Evolutionary conservation across 30 jellyfish, hydroid and myxozoan genomes (phyloP).

Genomic region (Sanderia malayensis): DNA sequence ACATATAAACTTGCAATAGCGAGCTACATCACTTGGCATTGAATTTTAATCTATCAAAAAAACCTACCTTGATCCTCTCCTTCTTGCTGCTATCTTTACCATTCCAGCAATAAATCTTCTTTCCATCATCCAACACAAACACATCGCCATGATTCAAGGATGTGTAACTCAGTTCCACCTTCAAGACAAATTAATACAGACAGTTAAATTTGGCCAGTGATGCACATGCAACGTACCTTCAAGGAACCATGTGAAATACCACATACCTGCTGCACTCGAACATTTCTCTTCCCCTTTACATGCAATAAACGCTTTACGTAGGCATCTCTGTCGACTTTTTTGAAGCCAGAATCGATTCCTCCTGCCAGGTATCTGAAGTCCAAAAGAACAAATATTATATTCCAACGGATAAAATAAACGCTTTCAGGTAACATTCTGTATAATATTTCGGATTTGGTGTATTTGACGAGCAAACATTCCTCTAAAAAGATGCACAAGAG

Average conservation of each 20-base stretch:
- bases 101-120: conserved; percentile 83
- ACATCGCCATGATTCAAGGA: conserved; percentile 95
- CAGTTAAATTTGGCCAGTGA: too few species aligned
- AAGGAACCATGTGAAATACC: too few species aligned
- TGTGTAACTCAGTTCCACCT: conserved; percentile 83
- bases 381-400: too few species aligned
- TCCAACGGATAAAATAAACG: too few species aligned
- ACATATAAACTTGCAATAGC: too few species aligned
- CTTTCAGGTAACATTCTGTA: too few species aligned
- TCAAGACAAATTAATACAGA: background rate
- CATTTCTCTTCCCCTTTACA: conserved; percentile 91
- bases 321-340: conserved; percentile 90
- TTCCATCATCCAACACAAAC: conserved; percentile 89
- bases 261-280: conserved; percentile 87
- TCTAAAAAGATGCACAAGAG: too few species aligned
- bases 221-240: too few species aligned
- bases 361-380: conserved; percentile 81
- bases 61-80: conserved; percentile 92
- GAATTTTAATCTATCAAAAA: too few species aligned
- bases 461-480: too few species aligned
- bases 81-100: conserved; percentile 93
- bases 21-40: too few species aligned
- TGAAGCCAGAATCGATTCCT: conserved; percentile 91
- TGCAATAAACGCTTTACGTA: conserved; percentile 72
- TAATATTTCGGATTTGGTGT: too few species aligned